These are phyloP conservation scores for Luidia sarsii DNA, from an alignment of 53 echinoderm and acorn worm genomes.

Conservation along the genomic window DNA sequence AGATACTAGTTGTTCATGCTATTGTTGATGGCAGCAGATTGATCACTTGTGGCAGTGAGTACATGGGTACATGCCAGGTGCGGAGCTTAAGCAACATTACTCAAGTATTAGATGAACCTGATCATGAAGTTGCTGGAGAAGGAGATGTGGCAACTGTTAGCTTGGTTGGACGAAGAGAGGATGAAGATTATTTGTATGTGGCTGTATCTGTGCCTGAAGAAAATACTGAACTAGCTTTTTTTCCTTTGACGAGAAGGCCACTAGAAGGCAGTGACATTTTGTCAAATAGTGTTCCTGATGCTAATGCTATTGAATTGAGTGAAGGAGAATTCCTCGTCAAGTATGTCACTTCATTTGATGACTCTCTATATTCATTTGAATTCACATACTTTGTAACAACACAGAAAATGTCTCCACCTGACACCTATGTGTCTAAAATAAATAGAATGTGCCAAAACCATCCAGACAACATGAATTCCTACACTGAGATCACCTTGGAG, in stretches of 20 bases:
- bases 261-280: no score
- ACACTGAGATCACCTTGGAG: constrained; percentile 66
- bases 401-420: no score
- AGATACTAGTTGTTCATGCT: constrained; percentile 41
- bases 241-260: no score
- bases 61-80: background rate
- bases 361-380: no score
- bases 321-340: background rate
- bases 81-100: background rate
- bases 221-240: no score
- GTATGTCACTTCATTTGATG: no score
- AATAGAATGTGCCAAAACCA: constrained; percentile 36
- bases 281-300: no score
- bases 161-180: background rate
- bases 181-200: background rate
- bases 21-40: constrained; percentile 13
- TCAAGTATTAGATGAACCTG: background rate
- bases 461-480: constrained; percentile 32
- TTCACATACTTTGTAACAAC: constrained; percentile 40
- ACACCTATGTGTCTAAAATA: constrained; percentile 33
- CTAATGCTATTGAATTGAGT: no score
- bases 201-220: background rate
- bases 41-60: constrained; percentile 57
- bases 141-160: background rate
- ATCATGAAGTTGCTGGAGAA: background rate